Conservation (phyloP, 1,140 invertebrate species). For the Periplaneta americana region DNA sequence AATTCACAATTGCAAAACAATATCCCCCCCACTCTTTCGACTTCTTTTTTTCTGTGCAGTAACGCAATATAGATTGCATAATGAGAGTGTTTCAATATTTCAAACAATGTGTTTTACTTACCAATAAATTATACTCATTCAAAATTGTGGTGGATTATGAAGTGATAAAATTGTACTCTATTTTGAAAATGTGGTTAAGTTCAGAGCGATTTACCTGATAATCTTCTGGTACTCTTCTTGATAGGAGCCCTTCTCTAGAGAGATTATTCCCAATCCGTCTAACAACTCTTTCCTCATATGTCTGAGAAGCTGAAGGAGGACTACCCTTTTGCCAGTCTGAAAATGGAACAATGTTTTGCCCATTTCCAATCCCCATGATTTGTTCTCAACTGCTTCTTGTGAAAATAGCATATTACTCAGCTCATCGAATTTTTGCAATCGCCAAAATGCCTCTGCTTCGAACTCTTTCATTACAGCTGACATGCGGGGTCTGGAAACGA, state of each 20-base stretch:
- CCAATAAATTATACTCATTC: no score
- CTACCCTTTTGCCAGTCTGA: constrained; percentile 33
- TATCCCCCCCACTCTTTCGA: no score
- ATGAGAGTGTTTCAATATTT: no score
- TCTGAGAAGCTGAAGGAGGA: constrained; percentile 40
- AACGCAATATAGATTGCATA: no score
- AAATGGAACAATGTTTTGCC: constrained; percentile 52
- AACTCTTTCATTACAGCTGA: constrained; percentile 51
- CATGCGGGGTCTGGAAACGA: constrained; percentile 34
- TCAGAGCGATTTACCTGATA: no score
- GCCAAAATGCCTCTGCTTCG: constrained; percentile 79
- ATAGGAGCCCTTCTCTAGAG: constrained; percentile 65
- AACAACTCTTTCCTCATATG: constrained; percentile 51
- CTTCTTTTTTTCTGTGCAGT: no score
- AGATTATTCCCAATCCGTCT: constrained; percentile 54
- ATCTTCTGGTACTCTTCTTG: constrained; percentile 76
- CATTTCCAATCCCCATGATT: constrained; percentile 48
- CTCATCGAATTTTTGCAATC: constrained; percentile 73
- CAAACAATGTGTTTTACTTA: no score
- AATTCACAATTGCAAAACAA: no score
- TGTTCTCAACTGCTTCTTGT: constrained; percentile 40
- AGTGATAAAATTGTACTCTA: no score
- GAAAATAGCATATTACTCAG: constrained; percentile 55
- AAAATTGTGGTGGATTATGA: no score
- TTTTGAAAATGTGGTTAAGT: no score